These are phyloP conservation scores for Hippasteria phrygiana DNA, from an alignment of 53 echinoderm and acorn worm genomes.

Conservation along the genomic window DNA sequence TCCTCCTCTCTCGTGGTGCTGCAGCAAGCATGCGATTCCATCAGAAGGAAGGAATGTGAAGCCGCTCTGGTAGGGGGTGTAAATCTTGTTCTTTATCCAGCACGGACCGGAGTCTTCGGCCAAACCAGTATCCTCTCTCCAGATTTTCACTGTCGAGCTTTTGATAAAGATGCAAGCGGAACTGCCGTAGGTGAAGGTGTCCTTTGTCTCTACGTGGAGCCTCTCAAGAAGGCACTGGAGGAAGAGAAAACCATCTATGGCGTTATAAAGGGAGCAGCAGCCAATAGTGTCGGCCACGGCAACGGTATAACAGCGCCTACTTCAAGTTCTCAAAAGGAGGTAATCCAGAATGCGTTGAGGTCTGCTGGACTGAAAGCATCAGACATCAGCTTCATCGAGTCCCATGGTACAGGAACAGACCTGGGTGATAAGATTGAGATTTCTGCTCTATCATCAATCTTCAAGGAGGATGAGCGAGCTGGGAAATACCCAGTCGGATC, in stretches of 20 bases:
- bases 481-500: conserved; percentile 27
- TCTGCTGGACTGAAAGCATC: conserved; percentile 24
- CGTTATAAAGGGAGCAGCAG: conserved; percentile 53
- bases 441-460: conserved; percentile 34
- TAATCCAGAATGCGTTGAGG: conserved; percentile 5
- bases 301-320: conserved; percentile 56
- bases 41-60: conserved; percentile 12
- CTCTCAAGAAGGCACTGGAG: conserved; percentile 9
- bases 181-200: conserved; percentile 58
- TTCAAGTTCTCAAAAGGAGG: conserved; percentile 27
- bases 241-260: conserved; percentile 30
- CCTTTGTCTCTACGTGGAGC: conserved; percentile 39
- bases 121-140: conserved; percentile 42
- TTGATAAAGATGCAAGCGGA: conserved; percentile 36
- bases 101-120: conserved; percentile 44
- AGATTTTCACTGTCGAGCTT: conserved; percentile 48
- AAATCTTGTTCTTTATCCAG: conserved; percentile 48
- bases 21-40: conserved; percentile 29
- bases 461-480: background rate
- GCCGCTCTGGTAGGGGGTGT: conserved; percentile 45
- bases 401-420: conserved; percentile 53
- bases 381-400: conserved; percentile 45
- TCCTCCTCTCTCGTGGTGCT: conserved; percentile 21
- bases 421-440: conserved; percentile 54
- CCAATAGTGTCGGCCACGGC: conserved; percentile 53